Evolutionary conservation across 1,140 invertebrate species (phyloP).

Genomic region (Macrosteles quadrilineatus): DNA sequence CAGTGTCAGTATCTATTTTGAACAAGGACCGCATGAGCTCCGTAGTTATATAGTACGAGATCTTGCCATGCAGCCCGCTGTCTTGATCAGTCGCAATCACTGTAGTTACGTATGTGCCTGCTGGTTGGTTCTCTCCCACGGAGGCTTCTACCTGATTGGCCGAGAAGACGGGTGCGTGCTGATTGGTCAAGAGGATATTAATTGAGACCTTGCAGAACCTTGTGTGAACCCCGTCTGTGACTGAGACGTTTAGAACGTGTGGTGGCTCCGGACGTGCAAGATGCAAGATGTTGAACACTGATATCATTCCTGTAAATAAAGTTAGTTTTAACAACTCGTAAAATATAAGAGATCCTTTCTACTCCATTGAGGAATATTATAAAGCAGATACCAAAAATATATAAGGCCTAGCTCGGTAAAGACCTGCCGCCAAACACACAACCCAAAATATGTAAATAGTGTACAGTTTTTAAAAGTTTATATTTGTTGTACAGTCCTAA

Average conservation of each 20-base stretch:
- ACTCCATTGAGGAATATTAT: conserved; percentile 4
- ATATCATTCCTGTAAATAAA: conserved; percentile 55
- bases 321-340: no score
- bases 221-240: conserved; percentile 89
- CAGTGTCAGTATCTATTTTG: not conserved
- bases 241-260: conserved; percentile 78
- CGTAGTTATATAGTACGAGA: conserved; percentile 81
- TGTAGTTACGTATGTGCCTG: conserved; percentile 69
- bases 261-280: conserved; percentile 52
- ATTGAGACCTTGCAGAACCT: conserved; percentile 80
- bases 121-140: conserved; percentile 77
- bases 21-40: conserved; percentile 72
- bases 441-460: no score
- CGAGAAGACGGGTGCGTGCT: conserved; percentile 73
- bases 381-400: no score
- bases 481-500: no score
- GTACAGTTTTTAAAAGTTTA: no score
- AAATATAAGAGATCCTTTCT: not conserved
- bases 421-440: no score
- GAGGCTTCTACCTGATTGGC: conserved; percentile 71
- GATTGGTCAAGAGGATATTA: conserved; percentile 76
- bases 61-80: conserved; percentile 71
- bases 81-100: conserved; percentile 82
- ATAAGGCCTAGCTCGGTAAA: no score
- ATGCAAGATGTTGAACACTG: conserved; percentile 60